Conservation (phyloP, 2,888 invertebrate species). For the Zygaena filipendulae region DNA sequence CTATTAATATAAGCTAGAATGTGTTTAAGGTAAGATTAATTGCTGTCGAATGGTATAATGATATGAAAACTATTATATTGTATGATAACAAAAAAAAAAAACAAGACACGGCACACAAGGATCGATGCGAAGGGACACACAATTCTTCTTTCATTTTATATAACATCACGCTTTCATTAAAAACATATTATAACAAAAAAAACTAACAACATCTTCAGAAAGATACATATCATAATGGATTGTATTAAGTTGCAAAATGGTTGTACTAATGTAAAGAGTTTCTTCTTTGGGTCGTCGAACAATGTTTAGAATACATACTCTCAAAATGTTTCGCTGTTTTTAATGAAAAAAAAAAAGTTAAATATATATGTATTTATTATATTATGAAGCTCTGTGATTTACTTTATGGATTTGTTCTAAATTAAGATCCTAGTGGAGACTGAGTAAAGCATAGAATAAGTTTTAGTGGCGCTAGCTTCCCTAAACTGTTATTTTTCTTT, state of each 20-base stretch:
- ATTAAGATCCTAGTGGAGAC: conserved; percentile 68
- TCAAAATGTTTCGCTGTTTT: conserved; percentile 60
- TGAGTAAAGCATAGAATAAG: conserved; percentile 67
- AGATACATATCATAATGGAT: conserved; percentile 61
- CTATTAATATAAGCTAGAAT: conserved; percentile 51
- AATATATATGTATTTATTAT: no score
- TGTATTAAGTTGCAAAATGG: conserved; percentile 47
- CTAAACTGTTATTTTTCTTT: conserved; percentile 52
- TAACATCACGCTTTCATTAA: conserved; percentile 40
- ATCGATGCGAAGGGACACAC: conserved; percentile 59
- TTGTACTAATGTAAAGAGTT: conserved; percentile 30
- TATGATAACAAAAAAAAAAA: no score
- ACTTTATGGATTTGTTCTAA: conserved; percentile 66
- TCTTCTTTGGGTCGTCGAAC: no score
- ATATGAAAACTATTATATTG: conserved; percentile 24
- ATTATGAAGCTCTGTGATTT: conserved; percentile 69
- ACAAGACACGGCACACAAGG: conserved; percentile 56
- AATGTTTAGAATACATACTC: conserved; percentile 38
- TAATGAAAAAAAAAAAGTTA: no score
- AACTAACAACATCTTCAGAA: conserved; percentile 55
- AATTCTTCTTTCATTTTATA: conserved; percentile 35
- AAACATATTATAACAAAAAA: no score
- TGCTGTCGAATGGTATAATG: conserved; percentile 56
- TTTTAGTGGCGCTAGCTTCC: conserved; percentile 69
- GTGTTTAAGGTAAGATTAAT: conserved; percentile 50